Conservation (phyloP, 2,888 invertebrate genomes). For the Colletes collaris region DNA sequence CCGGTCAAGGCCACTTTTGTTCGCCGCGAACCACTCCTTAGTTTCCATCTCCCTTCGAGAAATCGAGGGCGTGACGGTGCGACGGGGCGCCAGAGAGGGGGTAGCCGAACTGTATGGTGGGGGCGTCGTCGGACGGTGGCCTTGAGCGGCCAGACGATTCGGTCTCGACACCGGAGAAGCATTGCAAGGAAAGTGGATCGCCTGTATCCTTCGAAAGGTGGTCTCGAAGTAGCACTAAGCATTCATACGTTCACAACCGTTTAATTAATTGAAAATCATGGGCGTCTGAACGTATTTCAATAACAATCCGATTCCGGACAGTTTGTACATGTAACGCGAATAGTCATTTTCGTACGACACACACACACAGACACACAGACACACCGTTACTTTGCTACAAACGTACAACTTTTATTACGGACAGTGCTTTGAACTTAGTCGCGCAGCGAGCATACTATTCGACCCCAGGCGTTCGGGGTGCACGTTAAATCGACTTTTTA, state of each 20-base stretch:
- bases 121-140: background rate
- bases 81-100: too few species aligned
- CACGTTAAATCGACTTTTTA: background rate
- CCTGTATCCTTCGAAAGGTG: background rate
- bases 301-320: constrained; percentile 6
- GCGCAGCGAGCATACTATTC: constrained; percentile 11
- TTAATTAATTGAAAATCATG: background rate
- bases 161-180: background rate
- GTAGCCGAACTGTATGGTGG: too few species aligned
- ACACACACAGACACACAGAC: too few species aligned
- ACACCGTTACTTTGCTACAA: too few species aligned
- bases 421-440: constrained; percentile 11
- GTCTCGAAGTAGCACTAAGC: background rate
- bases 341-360: too few species aligned
- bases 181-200: background rate
- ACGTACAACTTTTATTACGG: constrained; percentile 1
- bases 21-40: too few species aligned
- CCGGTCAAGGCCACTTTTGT: too few species aligned
- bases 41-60: too few species aligned
- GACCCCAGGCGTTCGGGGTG: background rate
- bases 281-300: constrained; percentile 18
- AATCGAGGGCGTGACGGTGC: too few species aligned
- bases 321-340: constrained; percentile 6
- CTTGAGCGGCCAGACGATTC: background rate
- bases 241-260: constrained; percentile 10